phyloP scores from a whole-genome alignment of 2,113 vertebrate species.

The Xiphias gladius region DNA sequence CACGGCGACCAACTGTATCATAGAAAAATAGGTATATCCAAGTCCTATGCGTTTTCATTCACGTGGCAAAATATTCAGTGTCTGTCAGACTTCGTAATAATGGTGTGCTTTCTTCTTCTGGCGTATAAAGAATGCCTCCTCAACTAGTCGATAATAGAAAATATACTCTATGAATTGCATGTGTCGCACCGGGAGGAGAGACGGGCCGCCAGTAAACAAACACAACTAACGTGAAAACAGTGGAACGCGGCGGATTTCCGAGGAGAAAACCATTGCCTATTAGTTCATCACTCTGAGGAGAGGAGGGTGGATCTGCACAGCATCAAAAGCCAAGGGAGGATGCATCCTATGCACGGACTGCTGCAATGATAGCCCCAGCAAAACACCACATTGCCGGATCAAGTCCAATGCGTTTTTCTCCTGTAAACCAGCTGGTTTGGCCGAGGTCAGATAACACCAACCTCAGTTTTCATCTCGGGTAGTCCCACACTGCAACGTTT shows the following conservation, averaged over 20 bases:
- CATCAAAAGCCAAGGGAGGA: conserved; percentile 93
- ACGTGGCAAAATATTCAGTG: conserved; percentile 89
- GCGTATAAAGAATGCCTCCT: conserved; percentile 88
- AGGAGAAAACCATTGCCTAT: conserved; percentile 92
- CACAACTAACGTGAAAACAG: conserved; percentile 90
- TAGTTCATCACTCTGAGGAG: conserved; percentile 91
- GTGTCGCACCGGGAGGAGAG: conserved; percentile 83
- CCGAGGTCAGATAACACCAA: conserved; percentile 83
- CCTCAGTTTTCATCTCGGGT: conserved; percentile 74
- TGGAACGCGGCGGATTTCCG: conserved; percentile 88
- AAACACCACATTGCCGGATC: conserved; percentile 83
- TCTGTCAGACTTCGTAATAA: conserved; percentile 92
- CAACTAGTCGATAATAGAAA: conserved; percentile 85
- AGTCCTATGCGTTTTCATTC: conserved; percentile 93
- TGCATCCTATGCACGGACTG: conserved; percentile 94
- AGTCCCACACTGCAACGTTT: conserved; percentile 84
- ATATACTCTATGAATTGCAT: conserved; percentile 86
- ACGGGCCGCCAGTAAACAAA: conserved; percentile 83
- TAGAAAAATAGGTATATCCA: conserved; percentile 92
- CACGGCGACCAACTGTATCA: conserved; percentile 94
- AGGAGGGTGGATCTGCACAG: conserved; percentile 95
- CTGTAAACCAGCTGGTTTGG: conserved; percentile 74
- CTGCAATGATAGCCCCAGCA: conserved; percentile 90
- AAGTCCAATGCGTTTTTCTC: conserved; percentile 82
- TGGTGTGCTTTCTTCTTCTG: conserved; percentile 88